These are phyloP conservation scores for Anarsia innoxiella DNA, from an alignment of 2,888 invertebrate genomes.

Conservation along the genomic window DNA sequence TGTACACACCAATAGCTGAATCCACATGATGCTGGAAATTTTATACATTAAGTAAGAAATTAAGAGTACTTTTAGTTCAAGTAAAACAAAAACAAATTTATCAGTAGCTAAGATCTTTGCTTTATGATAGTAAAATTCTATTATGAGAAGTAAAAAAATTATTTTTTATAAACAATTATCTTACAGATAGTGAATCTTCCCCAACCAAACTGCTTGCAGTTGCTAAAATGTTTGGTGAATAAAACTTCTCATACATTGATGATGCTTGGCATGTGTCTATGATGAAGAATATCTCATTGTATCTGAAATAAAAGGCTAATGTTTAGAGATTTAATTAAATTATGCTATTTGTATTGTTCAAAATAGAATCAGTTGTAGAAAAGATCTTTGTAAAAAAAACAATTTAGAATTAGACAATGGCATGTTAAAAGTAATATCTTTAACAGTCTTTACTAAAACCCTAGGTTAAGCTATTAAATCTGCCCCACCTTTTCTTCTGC, in stretches of 20 bases:
- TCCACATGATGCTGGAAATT: constrained; percentile 98
- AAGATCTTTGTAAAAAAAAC: no score
- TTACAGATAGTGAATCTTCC: constrained; percentile 98
- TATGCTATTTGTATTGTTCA: no score
- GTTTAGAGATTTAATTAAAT: no score
- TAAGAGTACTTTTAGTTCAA: no score
- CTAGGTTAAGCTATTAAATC: no score
- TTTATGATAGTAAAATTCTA: no score
- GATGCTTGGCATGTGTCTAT: constrained; percentile 99
- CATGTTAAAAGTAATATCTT: no score
- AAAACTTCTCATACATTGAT: constrained; percentile 98
- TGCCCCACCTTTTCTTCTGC: constrained; percentile 88
- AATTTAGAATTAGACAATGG: not conserved
- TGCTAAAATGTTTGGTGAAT: constrained; percentile 97
- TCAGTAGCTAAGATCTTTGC: constrained; percentile 1
- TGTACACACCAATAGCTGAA: constrained; percentile 98
- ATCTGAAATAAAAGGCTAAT: constrained; percentile 72
- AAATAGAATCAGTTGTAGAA: no score
- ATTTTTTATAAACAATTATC: no score
- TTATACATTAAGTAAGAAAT: no score
- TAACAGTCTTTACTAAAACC: no score
- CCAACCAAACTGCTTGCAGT: constrained; percentile 98
- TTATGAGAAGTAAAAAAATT: no score
- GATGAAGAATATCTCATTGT: constrained; percentile 98
- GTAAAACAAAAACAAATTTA: not conserved